Conservation (phyloP, 1,140 invertebrate genomes). For the Charaxes varanes region DNA sequence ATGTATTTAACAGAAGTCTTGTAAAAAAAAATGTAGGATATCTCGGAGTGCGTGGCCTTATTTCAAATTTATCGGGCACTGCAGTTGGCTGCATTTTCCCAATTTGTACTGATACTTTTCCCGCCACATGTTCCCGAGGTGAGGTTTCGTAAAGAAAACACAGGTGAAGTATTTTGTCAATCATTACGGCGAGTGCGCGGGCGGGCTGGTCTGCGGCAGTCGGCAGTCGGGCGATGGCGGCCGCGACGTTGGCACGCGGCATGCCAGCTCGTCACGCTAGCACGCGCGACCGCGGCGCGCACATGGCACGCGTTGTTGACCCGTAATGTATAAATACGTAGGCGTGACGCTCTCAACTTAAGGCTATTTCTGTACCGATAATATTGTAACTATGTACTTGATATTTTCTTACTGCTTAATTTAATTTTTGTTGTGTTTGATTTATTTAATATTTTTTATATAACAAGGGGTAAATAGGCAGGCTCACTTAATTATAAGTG, state of each 20-base stretch:
- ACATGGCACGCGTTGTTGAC: constrained; percentile 22
- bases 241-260: constrained; percentile 28
- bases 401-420: too few species aligned
- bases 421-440: too few species aligned
- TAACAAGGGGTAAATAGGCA: too few species aligned
- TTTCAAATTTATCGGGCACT: too few species aligned
- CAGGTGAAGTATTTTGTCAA: constrained; percentile 69
- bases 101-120: constrained; percentile 14
- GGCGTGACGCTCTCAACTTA: constrained; percentile 4
- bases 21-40: too few species aligned
- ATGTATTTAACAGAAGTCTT: too few species aligned
- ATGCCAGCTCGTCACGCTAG: constrained; percentile 13
- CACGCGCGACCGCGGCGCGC: constrained; percentile 26
- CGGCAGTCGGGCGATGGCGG: constrained; percentile 32
- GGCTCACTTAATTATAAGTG: too few species aligned
- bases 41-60: too few species aligned
- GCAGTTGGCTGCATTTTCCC: too few species aligned
- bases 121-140: constrained; percentile 33
- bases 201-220: constrained; percentile 50
- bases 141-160: constrained; percentile 50
- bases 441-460: too few species aligned
- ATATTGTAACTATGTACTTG: too few species aligned
- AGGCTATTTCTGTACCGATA: neutral
- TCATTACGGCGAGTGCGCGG: constrained; percentile 60
- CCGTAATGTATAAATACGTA: constrained; percentile 8